These are phyloP conservation scores for Pogonomyrmex barbatus DNA, from an alignment of 1,140 invertebrate genomes.

Conservation along the genomic window DNA sequence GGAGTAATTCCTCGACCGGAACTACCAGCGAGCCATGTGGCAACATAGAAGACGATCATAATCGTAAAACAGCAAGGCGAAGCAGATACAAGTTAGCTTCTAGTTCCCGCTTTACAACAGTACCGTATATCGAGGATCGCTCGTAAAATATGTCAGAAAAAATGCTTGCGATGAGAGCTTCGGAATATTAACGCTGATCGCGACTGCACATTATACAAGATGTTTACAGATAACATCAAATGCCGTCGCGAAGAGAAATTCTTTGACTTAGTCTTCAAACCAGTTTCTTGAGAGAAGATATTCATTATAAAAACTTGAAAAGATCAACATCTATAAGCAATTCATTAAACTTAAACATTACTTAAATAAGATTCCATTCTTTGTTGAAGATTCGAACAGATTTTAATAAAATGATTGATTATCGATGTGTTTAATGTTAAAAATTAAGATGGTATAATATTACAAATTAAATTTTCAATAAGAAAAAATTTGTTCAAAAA, in stretches of 20 bases:
- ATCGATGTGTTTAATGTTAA: neutral
- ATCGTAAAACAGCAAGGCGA: constrained; percentile 77
- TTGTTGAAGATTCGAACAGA: neutral
- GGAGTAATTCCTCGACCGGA: constrained; percentile 75
- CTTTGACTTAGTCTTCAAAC: neutral
- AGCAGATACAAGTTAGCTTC: constrained; percentile 65
- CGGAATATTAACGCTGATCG: constrained; percentile 35
- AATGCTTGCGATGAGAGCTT: neutral
- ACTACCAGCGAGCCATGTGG: constrained; percentile 80
- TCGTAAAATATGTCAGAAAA: constrained; percentile 37
- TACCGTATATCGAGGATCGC: constrained; percentile 33
- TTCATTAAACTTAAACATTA: neutral
- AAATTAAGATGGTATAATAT: neutral
- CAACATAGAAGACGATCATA: constrained; percentile 73
- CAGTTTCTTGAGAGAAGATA: neutral
- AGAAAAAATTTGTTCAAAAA: neutral
- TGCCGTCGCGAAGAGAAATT: neutral
- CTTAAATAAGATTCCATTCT: neutral
- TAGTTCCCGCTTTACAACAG: constrained; percentile 18
- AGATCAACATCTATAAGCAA: too few species aligned
- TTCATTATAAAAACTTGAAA: neutral
- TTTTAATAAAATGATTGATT: neutral
- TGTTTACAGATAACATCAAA: neutral
- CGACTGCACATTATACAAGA: neutral
- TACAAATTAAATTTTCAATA: neutral